These are phyloP conservation scores for Xenopus laevis DNA, from an alignment of 2,113 vertebrate genomes.

Conservation along the genomic window DNA sequence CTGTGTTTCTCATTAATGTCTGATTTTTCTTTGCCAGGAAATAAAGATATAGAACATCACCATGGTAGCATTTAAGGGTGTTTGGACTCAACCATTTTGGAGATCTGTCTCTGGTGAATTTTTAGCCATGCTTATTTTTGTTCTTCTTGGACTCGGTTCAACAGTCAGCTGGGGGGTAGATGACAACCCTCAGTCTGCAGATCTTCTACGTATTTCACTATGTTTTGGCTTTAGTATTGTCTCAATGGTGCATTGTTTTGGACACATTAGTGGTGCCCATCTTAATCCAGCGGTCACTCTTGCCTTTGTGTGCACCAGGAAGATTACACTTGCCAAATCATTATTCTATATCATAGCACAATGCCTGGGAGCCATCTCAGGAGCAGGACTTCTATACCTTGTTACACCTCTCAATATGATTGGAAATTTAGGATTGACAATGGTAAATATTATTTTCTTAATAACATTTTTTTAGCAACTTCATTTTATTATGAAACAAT, in stretches of 20 bases:
- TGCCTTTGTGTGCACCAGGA: no score
- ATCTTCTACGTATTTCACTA: conserved; percentile 68
- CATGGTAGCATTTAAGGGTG: conserved; percentile 74
- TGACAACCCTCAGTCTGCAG: conserved; percentile 44
- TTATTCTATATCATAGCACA: conserved; percentile 71
- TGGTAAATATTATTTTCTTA: conserved; percentile 52
- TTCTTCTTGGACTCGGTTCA: conserved; percentile 70
- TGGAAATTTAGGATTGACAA: conserved; percentile 64
- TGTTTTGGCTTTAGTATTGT: conserved; percentile 74
- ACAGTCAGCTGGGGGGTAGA: conserved; percentile 66
- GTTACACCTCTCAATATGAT: conserved; percentile 62
- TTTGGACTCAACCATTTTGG: conserved; percentile 77
- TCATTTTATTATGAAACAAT: no score
- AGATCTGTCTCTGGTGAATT: conserved; percentile 72
- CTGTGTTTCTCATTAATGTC: no score
- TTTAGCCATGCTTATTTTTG: conserved; percentile 69
- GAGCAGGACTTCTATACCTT: conserved; percentile 65
- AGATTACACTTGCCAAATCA: conserved; percentile 70
- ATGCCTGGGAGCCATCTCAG: conserved; percentile 68
- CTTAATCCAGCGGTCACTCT: no score
- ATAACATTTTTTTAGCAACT: no score
- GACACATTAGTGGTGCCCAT: no score
- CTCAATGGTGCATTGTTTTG: conserved; percentile 75
- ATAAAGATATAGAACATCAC: conserved; percentile 12
- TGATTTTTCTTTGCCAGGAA: conserved; percentile 2